These are phyloP conservation scores for Pammene fasciana DNA, from an alignment of 2,888 invertebrate species.

Conservation along the genomic window DNA sequence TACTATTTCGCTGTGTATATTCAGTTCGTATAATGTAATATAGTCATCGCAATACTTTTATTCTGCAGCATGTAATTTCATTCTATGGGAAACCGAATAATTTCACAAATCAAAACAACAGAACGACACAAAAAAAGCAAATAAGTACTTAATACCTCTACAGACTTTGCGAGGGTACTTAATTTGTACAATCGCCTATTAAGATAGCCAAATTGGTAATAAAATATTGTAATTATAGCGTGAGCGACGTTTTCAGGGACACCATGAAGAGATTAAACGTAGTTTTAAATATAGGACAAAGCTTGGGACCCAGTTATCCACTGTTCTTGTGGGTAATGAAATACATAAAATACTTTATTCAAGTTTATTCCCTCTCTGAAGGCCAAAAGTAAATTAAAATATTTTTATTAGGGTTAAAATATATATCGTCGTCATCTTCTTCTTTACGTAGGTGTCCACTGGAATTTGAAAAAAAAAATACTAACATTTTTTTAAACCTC, in stretches of 20 bases:
- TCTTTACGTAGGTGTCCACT: no score
- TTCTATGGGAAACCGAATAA: slow-evolving; percentile 16
- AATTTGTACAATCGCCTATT: slow-evolving; percentile 25
- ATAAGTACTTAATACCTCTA: slow-evolving; percentile 1
- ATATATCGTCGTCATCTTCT: background rate
- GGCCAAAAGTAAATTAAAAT: slow-evolving; percentile 5
- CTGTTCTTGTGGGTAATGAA: slow-evolving; percentile 8
- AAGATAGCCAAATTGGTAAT: slow-evolving; percentile 24
- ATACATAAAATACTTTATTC: slow-evolving; percentile 10
- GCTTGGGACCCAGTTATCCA: background rate
- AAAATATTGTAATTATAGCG: slow-evolving; percentile 27
- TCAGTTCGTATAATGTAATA: background rate
- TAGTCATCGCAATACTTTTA: background rate
- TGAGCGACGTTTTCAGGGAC: slow-evolving; percentile 12
- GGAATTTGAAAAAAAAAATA: no score
- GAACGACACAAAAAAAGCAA: slow-evolving; percentile 2
- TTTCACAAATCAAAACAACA: slow-evolving; percentile 19
- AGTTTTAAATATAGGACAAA: slow-evolving; percentile 23
- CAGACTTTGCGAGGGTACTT: slow-evolving; percentile 12
- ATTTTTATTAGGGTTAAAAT: background rate
- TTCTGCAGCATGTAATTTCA: slow-evolving; percentile 1
- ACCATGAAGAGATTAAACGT: slow-evolving; percentile 3
- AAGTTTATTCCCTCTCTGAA: background rate
- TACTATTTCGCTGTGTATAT: background rate
- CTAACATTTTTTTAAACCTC: no score